These are phyloP conservation scores for Steinernema khuongi DNA, from an alignment of 1,140 invertebrate species.

Conservation along the genomic window DNA sequence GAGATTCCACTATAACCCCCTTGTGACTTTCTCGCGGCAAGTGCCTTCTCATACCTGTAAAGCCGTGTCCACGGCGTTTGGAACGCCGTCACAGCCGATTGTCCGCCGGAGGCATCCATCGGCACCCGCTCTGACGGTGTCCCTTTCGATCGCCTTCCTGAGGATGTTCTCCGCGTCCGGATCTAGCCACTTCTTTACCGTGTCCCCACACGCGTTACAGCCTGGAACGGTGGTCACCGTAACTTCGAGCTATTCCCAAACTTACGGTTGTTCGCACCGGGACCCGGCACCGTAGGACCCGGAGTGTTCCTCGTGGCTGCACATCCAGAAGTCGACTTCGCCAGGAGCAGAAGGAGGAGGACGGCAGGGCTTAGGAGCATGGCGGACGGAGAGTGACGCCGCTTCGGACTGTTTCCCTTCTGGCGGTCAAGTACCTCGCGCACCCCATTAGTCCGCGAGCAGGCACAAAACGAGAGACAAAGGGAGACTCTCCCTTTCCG, in stretches of 20 bases:
- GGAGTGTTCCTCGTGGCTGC: background rate
- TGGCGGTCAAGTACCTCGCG: too few relatives aligned
- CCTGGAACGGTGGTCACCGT: background rate
- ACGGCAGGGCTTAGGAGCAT: background rate
- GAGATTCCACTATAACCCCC: background rate
- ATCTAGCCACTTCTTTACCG: background rate
- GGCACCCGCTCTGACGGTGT: background rate
- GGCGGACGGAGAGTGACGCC: background rate
- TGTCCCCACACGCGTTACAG: background rate
- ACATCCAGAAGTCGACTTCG: background rate
- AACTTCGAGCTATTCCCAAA: background rate
- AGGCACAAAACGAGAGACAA: too few relatives aligned
- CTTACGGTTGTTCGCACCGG: background rate
- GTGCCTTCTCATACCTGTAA: too few relatives aligned
- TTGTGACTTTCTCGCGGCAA: too few relatives aligned
- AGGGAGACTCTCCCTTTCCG: too few relatives aligned
- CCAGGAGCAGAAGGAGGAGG: background rate
- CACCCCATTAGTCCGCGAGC: too few relatives aligned
- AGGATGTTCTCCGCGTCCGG: background rate
- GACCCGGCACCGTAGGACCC: background rate
- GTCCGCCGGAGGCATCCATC: background rate
- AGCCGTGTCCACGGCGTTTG: background rate
- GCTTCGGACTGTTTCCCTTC: too few relatives aligned
- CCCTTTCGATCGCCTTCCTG: background rate
- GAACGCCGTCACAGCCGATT: background rate